Evolutionary conservation across 2,888 invertebrate species (phyloP).

Genomic region (Lasioglossum leucozonium): DNA sequence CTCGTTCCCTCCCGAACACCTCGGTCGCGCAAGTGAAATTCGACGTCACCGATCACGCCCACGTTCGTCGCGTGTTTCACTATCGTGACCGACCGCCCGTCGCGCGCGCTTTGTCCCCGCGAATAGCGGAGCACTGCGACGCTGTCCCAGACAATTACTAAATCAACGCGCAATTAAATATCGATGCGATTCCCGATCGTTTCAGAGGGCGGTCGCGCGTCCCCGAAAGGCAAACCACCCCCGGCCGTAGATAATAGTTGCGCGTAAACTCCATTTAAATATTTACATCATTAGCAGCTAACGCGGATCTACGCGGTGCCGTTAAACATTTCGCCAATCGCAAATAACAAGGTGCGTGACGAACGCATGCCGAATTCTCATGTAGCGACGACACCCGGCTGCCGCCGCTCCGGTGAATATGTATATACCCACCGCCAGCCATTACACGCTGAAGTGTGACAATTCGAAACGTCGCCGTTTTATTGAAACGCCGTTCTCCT

Average conservation of each 20-base stretch:
- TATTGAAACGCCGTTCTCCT: constrained; percentile 16
- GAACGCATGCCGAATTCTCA: constrained; percentile 39
- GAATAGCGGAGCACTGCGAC: constrained; percentile 2
- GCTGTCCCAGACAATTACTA: constrained; percentile 30
- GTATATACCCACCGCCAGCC: neutral
- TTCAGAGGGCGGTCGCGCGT: constrained; percentile 18
- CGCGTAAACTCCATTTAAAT: constrained; percentile 56
- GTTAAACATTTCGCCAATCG: constrained; percentile 47
- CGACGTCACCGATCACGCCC: neutral
- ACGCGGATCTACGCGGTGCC: constrained; percentile 18
- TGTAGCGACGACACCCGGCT: constrained; percentile 38
- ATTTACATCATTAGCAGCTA: constrained; percentile 60
- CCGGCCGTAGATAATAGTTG: constrained; percentile 47
- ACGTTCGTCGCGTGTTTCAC: constrained; percentile 17
- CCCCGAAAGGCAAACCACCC: constrained; percentile 49
- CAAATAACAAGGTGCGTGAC: constrained; percentile 47
- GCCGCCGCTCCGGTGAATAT: constrained; percentile 7
- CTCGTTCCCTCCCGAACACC: neutral
- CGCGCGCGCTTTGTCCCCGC: constrained; percentile 14
- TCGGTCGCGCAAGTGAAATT: neutral
- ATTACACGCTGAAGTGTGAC: constrained; percentile 25
- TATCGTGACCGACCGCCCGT: constrained; percentile 30
- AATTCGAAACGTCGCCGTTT: constrained; percentile 33
- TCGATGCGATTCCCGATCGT: constrained; percentile 29
- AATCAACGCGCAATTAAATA: constrained; percentile 44